Percentiles rank a stretch among this genome's conserved stretches.
phyloP scores from a whole-genome alignment of 2,113 vertebrate species.

The Caloenas nicobarica region DNA sequence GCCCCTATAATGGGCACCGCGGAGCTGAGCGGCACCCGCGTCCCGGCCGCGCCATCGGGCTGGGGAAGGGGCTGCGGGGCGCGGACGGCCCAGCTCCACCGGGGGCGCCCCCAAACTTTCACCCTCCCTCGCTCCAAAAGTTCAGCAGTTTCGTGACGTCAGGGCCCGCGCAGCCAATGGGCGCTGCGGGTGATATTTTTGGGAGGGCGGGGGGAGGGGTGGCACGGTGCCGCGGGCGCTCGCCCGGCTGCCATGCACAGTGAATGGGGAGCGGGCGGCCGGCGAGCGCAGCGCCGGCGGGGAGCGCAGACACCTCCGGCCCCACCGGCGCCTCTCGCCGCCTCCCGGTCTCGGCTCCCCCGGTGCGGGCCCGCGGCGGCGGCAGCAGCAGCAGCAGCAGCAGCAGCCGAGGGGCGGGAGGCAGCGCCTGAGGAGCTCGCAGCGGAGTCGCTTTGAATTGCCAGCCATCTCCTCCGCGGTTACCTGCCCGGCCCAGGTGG shows the following conservation, averaged over 20 bases:
- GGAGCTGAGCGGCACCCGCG: no score
- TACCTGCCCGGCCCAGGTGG: constrained; percentile 66
- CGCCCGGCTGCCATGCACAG: constrained; percentile 29
- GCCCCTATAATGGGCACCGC: not conserved
- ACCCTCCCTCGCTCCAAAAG: constrained; percentile 59
- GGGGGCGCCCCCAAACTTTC: not conserved
- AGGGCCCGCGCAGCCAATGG: constrained; percentile 75
- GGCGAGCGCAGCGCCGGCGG: not conserved
- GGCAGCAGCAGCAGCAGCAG: constrained; percentile 4
- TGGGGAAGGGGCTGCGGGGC: not conserved
- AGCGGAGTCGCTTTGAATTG: not conserved
- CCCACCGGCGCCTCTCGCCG: not conserved
- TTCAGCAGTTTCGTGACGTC: constrained; percentile 77
- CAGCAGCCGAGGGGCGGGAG: not conserved
- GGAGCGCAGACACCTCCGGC: not conserved
- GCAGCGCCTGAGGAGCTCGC: not conserved
- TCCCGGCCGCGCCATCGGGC: no score
- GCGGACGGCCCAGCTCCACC: not conserved
- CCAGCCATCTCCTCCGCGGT: not conserved
- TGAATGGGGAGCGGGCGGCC: not conserved
- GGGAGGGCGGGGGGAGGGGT: constrained; percentile 64
- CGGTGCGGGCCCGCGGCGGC: constrained; percentile 2
- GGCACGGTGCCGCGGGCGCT: constrained; percentile 66
- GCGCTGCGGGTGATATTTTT: constrained; percentile 70
- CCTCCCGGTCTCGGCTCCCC: not conserved